Conservation (phyloP, 2,797 vertebrate species). For the Clamator glandarius region DNA sequence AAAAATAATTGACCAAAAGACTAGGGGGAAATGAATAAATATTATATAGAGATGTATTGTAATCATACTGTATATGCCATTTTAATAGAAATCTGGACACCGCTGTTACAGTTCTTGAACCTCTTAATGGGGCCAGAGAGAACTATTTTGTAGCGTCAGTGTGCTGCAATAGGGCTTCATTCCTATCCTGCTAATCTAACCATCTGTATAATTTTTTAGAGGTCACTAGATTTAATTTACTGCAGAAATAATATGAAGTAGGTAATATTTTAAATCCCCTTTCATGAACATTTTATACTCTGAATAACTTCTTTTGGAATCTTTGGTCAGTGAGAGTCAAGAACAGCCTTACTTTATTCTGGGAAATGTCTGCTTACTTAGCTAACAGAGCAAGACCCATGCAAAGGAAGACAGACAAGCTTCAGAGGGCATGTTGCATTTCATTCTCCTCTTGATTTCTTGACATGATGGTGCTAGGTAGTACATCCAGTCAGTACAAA, state of each 20-base stretch:
- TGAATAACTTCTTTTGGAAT: not conserved
- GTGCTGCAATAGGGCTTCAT: not conserved
- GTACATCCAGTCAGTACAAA: not conserved
- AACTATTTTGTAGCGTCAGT: not conserved
- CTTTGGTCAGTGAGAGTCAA: not conserved
- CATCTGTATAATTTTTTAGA: constrained; percentile 14
- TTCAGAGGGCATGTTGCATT: not conserved
- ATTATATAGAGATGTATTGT: constrained; percentile 56
- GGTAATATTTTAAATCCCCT: constrained; percentile 12
- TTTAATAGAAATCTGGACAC: constrained; percentile 44
- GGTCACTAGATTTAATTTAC: constrained; percentile 36
- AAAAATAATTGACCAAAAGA: constrained; percentile 64
- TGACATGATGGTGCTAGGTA: not conserved
- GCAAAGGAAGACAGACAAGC: not conserved
- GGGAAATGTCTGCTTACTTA: not conserved
- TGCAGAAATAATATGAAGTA: constrained; percentile 32
- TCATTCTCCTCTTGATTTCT: not conserved
- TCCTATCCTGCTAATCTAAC: not conserved
- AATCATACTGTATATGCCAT: constrained; percentile 20
- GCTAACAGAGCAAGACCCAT: not conserved
- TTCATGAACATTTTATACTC: constrained; percentile 25
- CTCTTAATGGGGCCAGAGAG: constrained; percentile 1
- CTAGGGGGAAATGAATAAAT: constrained; percentile 57
- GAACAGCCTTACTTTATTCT: not conserved
- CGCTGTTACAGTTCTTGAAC: constrained; percentile 27